phyloP scores from a whole-genome alignment of 2,888 invertebrate species.

The Nephrotoma guestfalica region DNA sequence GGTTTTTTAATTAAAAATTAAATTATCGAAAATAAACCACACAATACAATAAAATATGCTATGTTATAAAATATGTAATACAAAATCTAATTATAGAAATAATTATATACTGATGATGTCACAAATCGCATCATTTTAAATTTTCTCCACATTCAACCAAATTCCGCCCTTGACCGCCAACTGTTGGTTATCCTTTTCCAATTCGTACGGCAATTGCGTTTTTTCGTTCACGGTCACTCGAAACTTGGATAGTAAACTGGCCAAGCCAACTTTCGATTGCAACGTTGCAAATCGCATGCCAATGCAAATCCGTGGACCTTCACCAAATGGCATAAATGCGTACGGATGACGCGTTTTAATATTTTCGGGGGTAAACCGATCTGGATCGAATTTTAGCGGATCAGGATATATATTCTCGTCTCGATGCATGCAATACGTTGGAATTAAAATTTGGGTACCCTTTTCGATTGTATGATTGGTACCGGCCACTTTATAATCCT shows the following conservation, averaged over 20 bases:
- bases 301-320: slow-evolving; percentile 25
- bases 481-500: slow-evolving; percentile 23
- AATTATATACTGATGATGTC: background rate
- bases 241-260: slow-evolving; percentile 13
- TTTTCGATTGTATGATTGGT: slow-evolving; percentile 22
- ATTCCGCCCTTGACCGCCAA: slow-evolving; percentile 11
- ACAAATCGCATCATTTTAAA: background rate
- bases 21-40: background rate
- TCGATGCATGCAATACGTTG: slow-evolving; percentile 28
- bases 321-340: slow-evolving; percentile 28
- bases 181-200: slow-evolving; percentile 7
- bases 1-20: background rate
- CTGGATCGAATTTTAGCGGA: slow-evolving; percentile 31
- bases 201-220: background rate
- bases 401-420: slow-evolving; percentile 32
- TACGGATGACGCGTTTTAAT: slow-evolving; percentile 19
- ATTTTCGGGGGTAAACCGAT: slow-evolving; percentile 27
- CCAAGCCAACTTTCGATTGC: slow-evolving; percentile 23
- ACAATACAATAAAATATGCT: background rate
- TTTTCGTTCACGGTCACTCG: background rate
- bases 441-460: slow-evolving; percentile 24
- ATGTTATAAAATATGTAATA: background rate
- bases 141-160: slow-evolving; percentile 11
- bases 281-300: slow-evolving; percentile 23
- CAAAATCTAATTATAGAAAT: too few species aligned